A percentile compares a stretch with the other conserved stretches of the same genome.
Evolutionary conservation across 2,113 vertebrate genomes (phyloP).

Genomic region (Zapornia atra): DNA sequence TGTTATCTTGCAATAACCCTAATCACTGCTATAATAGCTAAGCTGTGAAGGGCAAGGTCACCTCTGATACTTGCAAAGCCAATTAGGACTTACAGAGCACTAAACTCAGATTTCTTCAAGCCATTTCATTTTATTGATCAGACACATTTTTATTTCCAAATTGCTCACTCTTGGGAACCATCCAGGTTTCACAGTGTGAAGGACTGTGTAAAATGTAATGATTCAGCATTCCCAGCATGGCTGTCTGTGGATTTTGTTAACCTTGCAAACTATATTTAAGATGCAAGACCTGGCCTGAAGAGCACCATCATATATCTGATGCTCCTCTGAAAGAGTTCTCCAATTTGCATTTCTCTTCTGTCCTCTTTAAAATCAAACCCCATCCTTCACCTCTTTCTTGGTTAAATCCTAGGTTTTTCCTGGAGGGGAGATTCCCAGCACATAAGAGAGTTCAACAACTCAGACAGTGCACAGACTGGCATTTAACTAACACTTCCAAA

Average conservation of each 20-base stretch:
- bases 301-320: not conserved
- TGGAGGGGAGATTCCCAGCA: not conserved
- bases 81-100: not conserved
- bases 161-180: slow-evolving; percentile 27
- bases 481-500: not conserved
- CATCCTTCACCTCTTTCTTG: not conserved
- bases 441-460: not conserved
- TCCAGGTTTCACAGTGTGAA: slow-evolving; percentile 30
- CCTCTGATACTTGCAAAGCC: not conserved
- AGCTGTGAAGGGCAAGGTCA: slow-evolving; percentile 3
- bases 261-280: slow-evolving; percentile 5
- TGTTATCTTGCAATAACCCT: not conserved
- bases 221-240: slow-evolving; percentile 1
- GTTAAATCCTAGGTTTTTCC: not conserved
- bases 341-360: not conserved
- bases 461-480: not conserved
- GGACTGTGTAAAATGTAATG: slow-evolving; percentile 47
- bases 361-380: not conserved
- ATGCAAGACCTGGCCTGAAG: not conserved
- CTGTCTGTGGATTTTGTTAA: slow-evolving; percentile 11
- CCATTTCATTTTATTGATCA: slow-evolving; percentile 61
- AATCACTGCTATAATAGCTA: not conserved
- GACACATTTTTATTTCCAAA: slow-evolving; percentile 48
- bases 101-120: slow-evolving; percentile 49
- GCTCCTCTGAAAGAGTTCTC: not conserved